Conservation (phyloP, 2,888 invertebrate species). For the Dendrolimus houi region DNA sequence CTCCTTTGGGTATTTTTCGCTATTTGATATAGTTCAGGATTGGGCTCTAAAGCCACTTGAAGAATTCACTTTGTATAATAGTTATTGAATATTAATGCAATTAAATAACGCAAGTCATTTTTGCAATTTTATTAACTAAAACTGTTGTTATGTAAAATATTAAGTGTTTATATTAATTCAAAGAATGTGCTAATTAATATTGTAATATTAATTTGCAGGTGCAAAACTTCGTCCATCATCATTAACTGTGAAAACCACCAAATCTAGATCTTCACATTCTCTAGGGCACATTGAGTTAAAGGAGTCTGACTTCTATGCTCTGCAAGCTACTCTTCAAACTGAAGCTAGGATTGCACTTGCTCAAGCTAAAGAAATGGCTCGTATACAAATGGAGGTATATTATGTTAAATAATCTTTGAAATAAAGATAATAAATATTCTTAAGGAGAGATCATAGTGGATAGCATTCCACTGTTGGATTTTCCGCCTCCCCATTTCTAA, state of each 20-base stretch:
- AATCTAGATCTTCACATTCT: slow-evolving; percentile 68
- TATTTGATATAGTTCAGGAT: not conserved
- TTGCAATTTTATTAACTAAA: no score
- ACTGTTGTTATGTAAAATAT: no score
- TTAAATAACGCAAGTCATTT: no score
- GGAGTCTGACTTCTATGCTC: slow-evolving; percentile 87
- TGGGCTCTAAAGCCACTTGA: not conserved
- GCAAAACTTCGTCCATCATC: slow-evolving; percentile 62
- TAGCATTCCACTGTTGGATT: no score
- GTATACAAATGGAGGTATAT: slow-evolving; percentile 88
- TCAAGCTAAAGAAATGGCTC: slow-evolving; percentile 94
- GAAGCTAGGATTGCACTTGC: slow-evolving; percentile 92
- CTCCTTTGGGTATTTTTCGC: no score
- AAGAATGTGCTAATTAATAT: not conserved
- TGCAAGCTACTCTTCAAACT: slow-evolving; percentile 88
- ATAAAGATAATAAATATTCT: no score
- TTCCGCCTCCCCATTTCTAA: no score
- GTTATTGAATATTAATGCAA: not conserved
- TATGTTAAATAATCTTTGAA: not conserved
- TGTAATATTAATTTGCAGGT: slow-evolving; percentile 29
- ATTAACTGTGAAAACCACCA: slow-evolving; percentile 55
- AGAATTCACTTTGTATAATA: not conserved
- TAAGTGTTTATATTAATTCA: no score
- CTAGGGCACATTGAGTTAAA: slow-evolving; percentile 58
- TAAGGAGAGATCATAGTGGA: no score